Evolutionary conservation across 23 tunicate genomes (phyloP), one percentile per base, ranked within the genome.

Genomic region (Ascidia mentula): DNA sequence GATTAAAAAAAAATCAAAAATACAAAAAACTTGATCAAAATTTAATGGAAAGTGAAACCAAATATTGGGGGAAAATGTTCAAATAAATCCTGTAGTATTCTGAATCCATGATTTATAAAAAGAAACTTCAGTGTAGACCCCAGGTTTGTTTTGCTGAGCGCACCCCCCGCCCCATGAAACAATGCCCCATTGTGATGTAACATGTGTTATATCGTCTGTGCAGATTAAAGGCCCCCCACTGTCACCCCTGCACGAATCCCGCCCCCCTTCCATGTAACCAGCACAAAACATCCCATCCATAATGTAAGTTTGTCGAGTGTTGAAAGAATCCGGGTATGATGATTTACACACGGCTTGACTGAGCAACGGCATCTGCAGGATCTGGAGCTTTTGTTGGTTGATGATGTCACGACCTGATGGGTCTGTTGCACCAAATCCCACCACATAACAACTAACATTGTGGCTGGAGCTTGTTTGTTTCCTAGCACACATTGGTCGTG

Each of bases 381-480:
- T 53, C 24, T 53, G 65, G 28, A 53, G 13, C 4, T 26, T 20
- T 53, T 53, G 65, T 3, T 28, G 65, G 13, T 53, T 53, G 24
- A 1, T 53, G 22, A 53, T 53, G 24, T 1, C 78, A 6, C 40
- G 32, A 32, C 89, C 30, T 8, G 32, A 60, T 22, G 89, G 72
- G 40, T 85, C 46, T 1, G 69, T 72, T 13, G 89, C 69, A 17
- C 89, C 89, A 36, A 76, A 85, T 8, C 89, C 89, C 6, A 81
- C 46, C 0, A 85, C 59, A 37, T 60, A 37, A 42, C 89, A 85
- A 1, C 26, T 59, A 77, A 36, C 77, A 26, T 28, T 46, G 72
- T 24, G 36, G 77, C 4, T 36, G 3, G 17, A 4, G 31, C 32
- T 39, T 9, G 34, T 32, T 60, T 32, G 81, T 0, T 60, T 15